phyloP scores from a whole-genome alignment of 2,113 vertebrate genomes.

The Triplophysa rosa region DNA sequence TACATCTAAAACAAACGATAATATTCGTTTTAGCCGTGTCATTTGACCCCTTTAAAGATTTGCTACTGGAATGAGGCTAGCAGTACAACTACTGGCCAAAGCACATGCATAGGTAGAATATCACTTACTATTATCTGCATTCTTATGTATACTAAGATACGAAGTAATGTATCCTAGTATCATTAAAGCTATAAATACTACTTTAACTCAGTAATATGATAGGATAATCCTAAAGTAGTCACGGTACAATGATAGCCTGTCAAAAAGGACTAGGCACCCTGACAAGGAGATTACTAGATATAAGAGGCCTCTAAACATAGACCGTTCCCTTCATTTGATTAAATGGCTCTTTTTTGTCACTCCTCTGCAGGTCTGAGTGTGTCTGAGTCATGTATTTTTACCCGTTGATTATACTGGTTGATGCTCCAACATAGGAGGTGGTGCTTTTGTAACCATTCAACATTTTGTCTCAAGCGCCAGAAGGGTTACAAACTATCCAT shows the following conservation, averaged over 20 bases:
- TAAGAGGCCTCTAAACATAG: conserved; percentile 15
- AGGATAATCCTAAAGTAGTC: background rate
- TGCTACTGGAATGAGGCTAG: background rate
- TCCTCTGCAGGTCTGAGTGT: background rate
- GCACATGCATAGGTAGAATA: background rate
- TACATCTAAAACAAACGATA: too few species aligned
- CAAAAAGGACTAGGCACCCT: conserved; percentile 12
- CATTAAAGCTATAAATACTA: conserved; percentile 25
- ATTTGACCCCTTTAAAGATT: too few species aligned
- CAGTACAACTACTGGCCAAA: background rate
- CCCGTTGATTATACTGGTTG: too few species aligned
- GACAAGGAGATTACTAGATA: conserved; percentile 24
- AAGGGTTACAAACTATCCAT: too few species aligned
- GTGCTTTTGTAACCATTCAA: too few species aligned
- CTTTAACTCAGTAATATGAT: conserved; percentile 27
- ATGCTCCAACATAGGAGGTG: too few species aligned
- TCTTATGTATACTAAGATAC: background rate
- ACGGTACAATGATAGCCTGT: conserved; percentile 24
- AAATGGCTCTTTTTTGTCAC: conserved; percentile 9
- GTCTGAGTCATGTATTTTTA: background rate
- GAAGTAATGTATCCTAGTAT: conserved; percentile 15
- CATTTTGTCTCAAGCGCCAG: too few species aligned
- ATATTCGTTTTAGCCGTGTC: too few species aligned
- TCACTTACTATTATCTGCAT: conserved; percentile 18
- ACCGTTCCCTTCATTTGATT: conserved; percentile 17